Percentiles rank a stretch among this genome's conserved stretches.
Conservation (phyloP, 2,797 vertebrate genomes). For the Phyllotis vaccarum region DNA sequence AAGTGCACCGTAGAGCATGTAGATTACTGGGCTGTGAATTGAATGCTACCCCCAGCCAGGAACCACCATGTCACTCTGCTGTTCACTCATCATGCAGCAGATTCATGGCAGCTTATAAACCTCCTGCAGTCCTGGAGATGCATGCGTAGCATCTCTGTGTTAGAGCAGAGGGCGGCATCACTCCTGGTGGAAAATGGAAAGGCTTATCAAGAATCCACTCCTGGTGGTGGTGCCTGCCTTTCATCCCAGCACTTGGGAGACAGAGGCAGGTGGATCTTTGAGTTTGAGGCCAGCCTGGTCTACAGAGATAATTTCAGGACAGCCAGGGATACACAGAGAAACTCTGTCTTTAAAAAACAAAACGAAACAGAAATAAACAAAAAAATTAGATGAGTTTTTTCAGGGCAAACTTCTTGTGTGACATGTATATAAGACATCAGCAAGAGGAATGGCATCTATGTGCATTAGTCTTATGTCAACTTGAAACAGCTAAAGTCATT, state of each 20-base stretch:
- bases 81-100: too few relatives aligned
- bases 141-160: accelerated
- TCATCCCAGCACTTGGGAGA: background rate
- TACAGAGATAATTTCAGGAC: background rate
- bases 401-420: accelerated
- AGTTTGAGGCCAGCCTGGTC: background rate
- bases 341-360: background rate
- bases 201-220: too few relatives aligned
- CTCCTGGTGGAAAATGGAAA: accelerated
- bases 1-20: background rate
- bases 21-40: background rate
- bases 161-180: background rate
- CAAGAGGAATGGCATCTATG: background rate
- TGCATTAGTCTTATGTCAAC: background rate
- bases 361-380: background rate
- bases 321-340: background rate
- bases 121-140: too few relatives aligned
- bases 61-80: accelerated
- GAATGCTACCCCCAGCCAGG: background rate
- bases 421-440: accelerated
- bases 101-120: accelerated
- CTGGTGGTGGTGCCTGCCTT: background rate
- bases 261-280: background rate
- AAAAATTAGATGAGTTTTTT: background rate
- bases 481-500: background rate